Base-by-base conservation (phyloP, 1,140 invertebrate genomes). In the Aphaenogaster floridana region DNA sequence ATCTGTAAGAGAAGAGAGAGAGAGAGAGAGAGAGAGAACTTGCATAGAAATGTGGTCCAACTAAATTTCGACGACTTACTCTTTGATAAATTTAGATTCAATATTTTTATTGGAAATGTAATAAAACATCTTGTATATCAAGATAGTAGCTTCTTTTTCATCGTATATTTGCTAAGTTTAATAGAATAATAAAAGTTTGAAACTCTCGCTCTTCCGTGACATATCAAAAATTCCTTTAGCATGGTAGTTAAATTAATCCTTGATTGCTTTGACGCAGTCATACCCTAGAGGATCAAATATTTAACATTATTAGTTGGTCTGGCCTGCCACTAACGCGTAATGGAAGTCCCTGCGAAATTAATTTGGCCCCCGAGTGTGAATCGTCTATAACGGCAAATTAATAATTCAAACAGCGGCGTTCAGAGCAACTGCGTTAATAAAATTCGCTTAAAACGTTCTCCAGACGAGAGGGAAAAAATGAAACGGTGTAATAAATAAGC, bases 301-400 rank as follows among this genome's bases (percentile, higher is more conserved):
- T 84, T 84, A 84, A 84, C 69, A 61, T 84, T 74, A 84, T 84
- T 76, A 84, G 80, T 74, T 76, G 57, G 80, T 61, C n/a, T 39
- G 69, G 69, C 57, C 80, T 84, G 69, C 80, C 80, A 74, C 80
- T 84, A 84, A 84, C 69, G 69, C 69, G 54, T 74, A 84, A 74
- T 84, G 80, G 80, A 71, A 84, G 69, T 84, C 80, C 80, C 80
- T 36, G 80, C 48, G 69, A 84, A 84, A 84, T 84, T 84, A 84
- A 84, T 84, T 84, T 76, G 69, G 68, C 54, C 34, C 50, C 69
- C 80, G 68, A 72, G 80, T 83, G 80, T 61, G 80, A 84, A 76
- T 84, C 45, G 57, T 76, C 69, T 76, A 76, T 84, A 84, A 84
- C 45, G 69, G 28, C 8, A 50, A 61, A 84, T 84, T 84, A 84